Base-by-base conservation (phyloP, 2,113 vertebrate genomes). In the Platichthys flesus region DNA sequence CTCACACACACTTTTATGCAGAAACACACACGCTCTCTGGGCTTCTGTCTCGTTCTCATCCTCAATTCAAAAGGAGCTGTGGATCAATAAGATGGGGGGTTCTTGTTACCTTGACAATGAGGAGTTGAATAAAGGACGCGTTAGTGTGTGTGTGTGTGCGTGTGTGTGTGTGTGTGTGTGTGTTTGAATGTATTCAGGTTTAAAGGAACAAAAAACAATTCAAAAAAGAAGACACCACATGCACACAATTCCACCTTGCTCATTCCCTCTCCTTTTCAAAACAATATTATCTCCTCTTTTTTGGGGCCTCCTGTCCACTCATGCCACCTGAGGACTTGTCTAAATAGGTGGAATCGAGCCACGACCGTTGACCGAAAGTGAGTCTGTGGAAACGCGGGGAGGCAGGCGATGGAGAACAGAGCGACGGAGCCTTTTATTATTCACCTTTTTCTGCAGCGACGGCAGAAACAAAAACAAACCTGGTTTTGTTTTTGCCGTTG, bases 21-120 rank as follows among this genome's bases (percentile, higher is more conserved):
- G 37, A 68, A 16, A 59, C 40, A 62, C 60, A 59, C 13, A 78
- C 40, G 56, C 18, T 52, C 12, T 5, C 9, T 3, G 31, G 9
- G 37, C 66, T 35, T 56, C 59, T 9, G 12, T 58, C 73, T 62
- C 74, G 56, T 61, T 66, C 26, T 66, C 47, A 72, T 81, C 13
- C 13, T 35, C 23, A 52, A 14, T 57, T 73, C 66, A 81, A 67
- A 51, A 68, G 55, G 59, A 74, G 45, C 59, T 61, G 51, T 61
- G 42, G 71, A 81, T 57, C 71, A 64, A 66, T 59, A 57, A 79
- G 78, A 61, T 82, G 82, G 74, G 77, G 9, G 61, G 14, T 71
- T 78, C 56, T 78, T 80, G 72, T 89, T 79, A 83, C 69, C 40
- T 66, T 78, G 83, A 76, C 72, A 67, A 81, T 74, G 35, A 83